Evolutionary conservation across 2,888 invertebrate species (phyloP).

Genomic region (Acleris laterana): DNA sequence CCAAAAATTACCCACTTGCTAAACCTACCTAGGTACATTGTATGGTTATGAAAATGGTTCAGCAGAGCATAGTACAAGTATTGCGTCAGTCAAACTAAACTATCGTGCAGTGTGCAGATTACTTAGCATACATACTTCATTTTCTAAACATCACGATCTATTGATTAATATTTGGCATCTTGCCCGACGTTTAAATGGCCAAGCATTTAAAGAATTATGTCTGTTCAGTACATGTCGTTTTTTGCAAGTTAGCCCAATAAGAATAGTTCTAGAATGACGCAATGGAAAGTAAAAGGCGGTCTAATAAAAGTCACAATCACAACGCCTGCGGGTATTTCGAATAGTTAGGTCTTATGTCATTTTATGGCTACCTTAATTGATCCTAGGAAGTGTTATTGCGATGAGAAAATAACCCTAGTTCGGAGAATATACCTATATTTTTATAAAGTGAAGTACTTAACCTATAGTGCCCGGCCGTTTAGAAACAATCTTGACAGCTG

Average conservation of each 20-base stretch:
- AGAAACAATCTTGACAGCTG: too few relatives aligned
- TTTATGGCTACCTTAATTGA: neutral
- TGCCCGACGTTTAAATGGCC: neutral
- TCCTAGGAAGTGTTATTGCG: neutral
- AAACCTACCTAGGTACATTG: too few relatives aligned
- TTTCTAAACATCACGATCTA: neutral
- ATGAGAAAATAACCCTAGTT: neutral
- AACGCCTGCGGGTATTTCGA: conserved; percentile 7
- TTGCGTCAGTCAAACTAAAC: neutral
- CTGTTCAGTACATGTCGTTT: neutral
- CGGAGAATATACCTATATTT: too few relatives aligned
- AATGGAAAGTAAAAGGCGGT: conserved; percentile 26
- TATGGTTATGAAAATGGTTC: too few relatives aligned
- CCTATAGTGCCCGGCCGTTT: too few relatives aligned
- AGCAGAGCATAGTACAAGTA: neutral
- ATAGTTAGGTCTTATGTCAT: neutral
- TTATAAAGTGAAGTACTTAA: too few relatives aligned
- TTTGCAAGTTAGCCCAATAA: conserved; percentile 5
- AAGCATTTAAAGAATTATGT: conserved; percentile 3
- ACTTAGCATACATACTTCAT: conserved; percentile 1
- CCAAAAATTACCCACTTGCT: too few relatives aligned
- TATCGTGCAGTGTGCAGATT: neutral
- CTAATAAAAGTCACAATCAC: conserved; percentile 4
- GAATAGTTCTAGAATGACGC: conserved; percentile 9
- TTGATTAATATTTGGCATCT: conserved; percentile 1